Percentiles rank a stretch among this genome's conserved stretches.
Evolutionary conservation across 2,797 vertebrate genomes (phyloP).

Genomic region (Arnoldichthys spilopterus): DNA sequence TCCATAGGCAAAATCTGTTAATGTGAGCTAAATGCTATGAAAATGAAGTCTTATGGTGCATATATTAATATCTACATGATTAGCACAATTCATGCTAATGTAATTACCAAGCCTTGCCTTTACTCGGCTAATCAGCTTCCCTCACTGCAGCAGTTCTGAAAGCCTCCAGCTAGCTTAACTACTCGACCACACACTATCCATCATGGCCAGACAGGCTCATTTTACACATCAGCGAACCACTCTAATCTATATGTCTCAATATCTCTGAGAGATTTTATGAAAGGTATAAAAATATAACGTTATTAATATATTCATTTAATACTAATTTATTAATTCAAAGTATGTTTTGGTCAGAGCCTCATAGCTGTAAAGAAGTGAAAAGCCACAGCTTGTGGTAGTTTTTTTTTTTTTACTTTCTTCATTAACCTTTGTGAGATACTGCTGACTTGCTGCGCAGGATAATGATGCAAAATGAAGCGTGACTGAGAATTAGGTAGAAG

Average conservation of each 20-base stretch:
- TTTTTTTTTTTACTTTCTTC: constrained; percentile 20
- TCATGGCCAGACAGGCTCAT: constrained; percentile 48
- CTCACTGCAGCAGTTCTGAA: constrained; percentile 36
- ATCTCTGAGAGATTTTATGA: constrained; percentile 22
- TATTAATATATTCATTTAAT: constrained; percentile 1
- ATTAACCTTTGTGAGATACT: constrained; percentile 40
- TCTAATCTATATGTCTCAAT: constrained; percentile 38
- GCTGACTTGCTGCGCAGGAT: constrained; percentile 37
- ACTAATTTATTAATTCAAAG: no score
- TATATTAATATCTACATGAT: constrained; percentile 26
- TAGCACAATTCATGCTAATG: constrained; percentile 22
- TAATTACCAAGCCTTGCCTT: constrained; percentile 27
- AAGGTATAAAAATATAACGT: constrained; percentile 27
- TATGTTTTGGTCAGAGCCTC: neutral
- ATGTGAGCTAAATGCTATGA: neutral
- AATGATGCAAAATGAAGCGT: constrained; percentile 48
- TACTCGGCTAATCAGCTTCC: constrained; percentile 26
- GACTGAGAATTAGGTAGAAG: constrained; percentile 50
- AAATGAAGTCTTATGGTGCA: constrained; percentile 23
- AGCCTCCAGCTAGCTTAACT: constrained; percentile 33
- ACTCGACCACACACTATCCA: constrained; percentile 41
- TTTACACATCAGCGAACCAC: constrained; percentile 50
- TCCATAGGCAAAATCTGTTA: neutral
- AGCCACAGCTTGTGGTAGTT: neutral
- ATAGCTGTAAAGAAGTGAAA: neutral